Base-by-base conservation (phyloP, 2,113 vertebrate species). In the Empidonax traillii region DNA sequence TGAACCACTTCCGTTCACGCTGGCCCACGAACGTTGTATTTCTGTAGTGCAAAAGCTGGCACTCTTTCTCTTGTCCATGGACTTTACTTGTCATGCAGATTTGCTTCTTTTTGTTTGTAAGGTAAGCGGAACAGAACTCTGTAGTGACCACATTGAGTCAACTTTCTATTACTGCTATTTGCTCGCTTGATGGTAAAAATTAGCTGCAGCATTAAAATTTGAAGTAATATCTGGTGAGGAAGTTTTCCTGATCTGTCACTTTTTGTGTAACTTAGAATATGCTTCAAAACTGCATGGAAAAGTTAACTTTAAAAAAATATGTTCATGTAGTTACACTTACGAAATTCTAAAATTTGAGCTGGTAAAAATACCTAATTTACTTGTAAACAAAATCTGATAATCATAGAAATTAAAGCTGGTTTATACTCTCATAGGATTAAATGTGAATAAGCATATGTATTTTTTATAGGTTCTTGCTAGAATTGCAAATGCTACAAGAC, bases 61-160 rank as follows among this genome's bases (percentile, higher is more conserved):
- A 28, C 98, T 99, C 30, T 99, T 99, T 95, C 98, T 99, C 12
- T 98, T 99, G 44, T 99, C 99, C 67, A 99, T 99, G 99, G 99
- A 99, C 97, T 99, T 99, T 83, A 99, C 99, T 87, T 99, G 99
- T 94, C 99, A 99, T 66, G 99, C 99, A 25, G 99, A 99, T 98
- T 98, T 99, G 71, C 98, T 99, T 92, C 97, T 99, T 9, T 99
- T 99, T 91, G 99, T 99, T 93, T 99, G 99, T 98, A 99, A 99
- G 99, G 99, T 99, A 97, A 96, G 91, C 39, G 44, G 30, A 62
- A 53, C 75, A 19, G 6, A 85, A 5, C 8, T 72, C 3, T 49
- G 6, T 63, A 53, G n/a, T 43, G 20, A 33, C 8, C 1, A 3
- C 27, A 14, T 39, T 19, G 9, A n/a, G 30, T 61, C 65, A 33